Conservation (phyloP, 1,140 invertebrate species). For the Stegodyphus dumicola region DNA sequence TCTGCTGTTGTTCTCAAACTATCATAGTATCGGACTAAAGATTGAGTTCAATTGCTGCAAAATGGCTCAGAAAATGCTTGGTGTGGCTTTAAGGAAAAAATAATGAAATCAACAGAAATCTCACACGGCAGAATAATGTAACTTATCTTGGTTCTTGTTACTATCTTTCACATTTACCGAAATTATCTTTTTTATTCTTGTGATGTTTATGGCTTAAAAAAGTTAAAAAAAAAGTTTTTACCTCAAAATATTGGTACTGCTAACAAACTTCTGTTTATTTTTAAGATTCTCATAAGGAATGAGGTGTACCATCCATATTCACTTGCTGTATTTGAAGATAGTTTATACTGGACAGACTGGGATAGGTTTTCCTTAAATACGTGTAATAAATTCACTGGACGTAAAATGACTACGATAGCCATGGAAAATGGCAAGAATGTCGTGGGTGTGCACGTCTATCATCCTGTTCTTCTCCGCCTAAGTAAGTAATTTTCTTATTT, state of each 20-base stretch:
- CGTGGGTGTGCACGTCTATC: constrained; percentile 69
- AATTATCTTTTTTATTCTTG: too few relatives aligned
- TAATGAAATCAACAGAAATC: too few relatives aligned
- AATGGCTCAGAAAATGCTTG: too few relatives aligned
- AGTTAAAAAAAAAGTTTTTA: too few relatives aligned
- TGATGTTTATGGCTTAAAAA: too few relatives aligned
- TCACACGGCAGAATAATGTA: too few relatives aligned
- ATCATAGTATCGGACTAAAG: too few relatives aligned
- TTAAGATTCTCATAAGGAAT: constrained; percentile 62
- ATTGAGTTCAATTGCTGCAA: too few relatives aligned
- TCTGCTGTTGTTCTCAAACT: too few relatives aligned
- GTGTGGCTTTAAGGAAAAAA: too few relatives aligned
- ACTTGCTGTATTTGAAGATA: constrained; percentile 87
- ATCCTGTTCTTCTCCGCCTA: constrained; percentile 67
- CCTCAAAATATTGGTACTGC: neutral
- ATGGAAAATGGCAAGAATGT: constrained; percentile 66
- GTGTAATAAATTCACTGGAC: constrained; percentile 70
- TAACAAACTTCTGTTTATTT: neutral
- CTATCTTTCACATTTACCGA: too few relatives aligned
- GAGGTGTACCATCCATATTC: constrained; percentile 80
- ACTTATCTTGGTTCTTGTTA: too few relatives aligned
- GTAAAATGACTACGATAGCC: constrained; percentile 70
- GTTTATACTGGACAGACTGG: constrained; percentile 89
- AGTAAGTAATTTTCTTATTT: constrained; percentile 51
- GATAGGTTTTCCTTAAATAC: constrained; percentile 65